Evolutionary conservation across 2,113 vertebrate species (phyloP).

Genomic region (Rhinoptilus africanus): DNA sequence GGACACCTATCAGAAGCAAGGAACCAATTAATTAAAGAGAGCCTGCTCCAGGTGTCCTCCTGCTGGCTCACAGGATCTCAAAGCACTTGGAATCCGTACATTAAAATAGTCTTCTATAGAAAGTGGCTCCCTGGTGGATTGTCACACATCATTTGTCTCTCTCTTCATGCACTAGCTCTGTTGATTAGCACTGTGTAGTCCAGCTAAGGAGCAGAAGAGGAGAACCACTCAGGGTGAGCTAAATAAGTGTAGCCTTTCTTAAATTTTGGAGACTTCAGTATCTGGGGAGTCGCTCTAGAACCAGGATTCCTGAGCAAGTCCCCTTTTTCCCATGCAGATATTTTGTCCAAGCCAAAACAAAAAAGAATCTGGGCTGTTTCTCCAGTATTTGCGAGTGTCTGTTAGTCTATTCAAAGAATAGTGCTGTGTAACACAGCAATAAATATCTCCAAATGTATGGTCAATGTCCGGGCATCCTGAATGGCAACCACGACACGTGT

Average conservation of each 20-base stretch:
- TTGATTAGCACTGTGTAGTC: background rate
- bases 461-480: background rate
- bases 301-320: background rate
- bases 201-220: background rate
- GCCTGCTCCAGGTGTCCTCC: background rate
- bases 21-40: background rate
- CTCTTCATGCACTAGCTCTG: background rate
- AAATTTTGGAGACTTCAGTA: background rate
- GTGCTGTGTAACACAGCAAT: background rate
- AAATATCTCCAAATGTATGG: fast-evolving
- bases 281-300: background rate
- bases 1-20: background rate
- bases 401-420: background rate
- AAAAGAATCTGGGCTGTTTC: background rate
- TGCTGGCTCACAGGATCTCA: background rate
- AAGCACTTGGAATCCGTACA: background rate
- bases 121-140: background rate
- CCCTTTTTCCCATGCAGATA: background rate
- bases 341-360: background rate
- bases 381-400: background rate
- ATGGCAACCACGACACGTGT: fast-evolving
- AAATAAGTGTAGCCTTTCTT: background rate
- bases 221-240: background rate
- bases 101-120: fast-evolving
- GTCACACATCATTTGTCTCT: background rate